phyloP scores from a whole-genome alignment of 2,113 vertebrate genomes.

The Dicaeum eximium region DNA sequence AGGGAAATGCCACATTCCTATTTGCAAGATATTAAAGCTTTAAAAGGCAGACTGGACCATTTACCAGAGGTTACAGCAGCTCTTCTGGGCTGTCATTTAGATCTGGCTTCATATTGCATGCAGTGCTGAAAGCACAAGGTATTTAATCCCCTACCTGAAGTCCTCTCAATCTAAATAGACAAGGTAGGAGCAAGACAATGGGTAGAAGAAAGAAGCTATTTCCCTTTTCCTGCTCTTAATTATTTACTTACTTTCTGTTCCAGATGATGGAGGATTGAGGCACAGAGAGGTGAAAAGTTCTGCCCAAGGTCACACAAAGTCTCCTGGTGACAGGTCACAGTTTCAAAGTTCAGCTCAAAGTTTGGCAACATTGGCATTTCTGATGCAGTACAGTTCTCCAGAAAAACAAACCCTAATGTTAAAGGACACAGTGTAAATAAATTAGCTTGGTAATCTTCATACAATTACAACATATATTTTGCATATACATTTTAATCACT shows the following conservation, averaged over 20 bases:
- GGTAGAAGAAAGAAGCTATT: neutral
- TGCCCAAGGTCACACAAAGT: neutral
- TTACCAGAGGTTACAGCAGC: neutral
- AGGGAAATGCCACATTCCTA: neutral
- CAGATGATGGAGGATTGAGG: neutral
- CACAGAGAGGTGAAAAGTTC: neutral
- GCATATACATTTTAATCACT: neutral
- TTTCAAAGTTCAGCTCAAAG: conserved; percentile 14
- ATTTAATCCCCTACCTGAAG: neutral
- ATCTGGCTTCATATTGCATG: neutral
- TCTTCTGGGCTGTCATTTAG: neutral
- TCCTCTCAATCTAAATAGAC: neutral
- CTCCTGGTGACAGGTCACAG: neutral
- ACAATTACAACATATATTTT: neutral
- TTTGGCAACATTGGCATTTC: neutral
- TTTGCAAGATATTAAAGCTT: neutral
- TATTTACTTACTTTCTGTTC: neutral
- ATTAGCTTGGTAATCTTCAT: neutral
- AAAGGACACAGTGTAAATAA: conserved; percentile 20
- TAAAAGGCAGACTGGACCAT: neutral
- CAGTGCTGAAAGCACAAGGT: neutral
- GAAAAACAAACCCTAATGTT: conserved; percentile 27
- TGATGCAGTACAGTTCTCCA: neutral
- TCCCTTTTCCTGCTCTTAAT: neutral
- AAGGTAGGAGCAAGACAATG: neutral